Conservation (phyloP, 2,888 invertebrate species). For the Stegana nigrithorax region DNA sequence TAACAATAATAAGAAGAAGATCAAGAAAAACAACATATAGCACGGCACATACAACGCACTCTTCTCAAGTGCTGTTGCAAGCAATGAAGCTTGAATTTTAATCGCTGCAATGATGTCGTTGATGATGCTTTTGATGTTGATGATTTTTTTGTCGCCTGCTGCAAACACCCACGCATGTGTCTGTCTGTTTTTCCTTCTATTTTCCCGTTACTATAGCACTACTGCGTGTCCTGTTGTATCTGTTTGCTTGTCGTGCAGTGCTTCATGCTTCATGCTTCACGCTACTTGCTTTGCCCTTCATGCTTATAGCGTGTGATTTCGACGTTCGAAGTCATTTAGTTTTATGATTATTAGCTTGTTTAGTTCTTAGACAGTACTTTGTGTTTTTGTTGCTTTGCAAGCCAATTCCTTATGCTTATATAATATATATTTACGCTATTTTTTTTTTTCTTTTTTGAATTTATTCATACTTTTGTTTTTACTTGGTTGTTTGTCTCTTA, state of each 20-base stretch:
- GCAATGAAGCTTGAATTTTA: slow-evolving; percentile 51
- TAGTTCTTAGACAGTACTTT: slow-evolving; percentile 47
- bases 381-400: slow-evolving; percentile 33
- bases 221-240: no score
- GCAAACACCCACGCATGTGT: not conserved
- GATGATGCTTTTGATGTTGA: slow-evolving; percentile 23
- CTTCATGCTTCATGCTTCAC: not conserved
- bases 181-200: not conserved
- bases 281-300: not conserved
- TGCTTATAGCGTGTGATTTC: slow-evolving; percentile 27
- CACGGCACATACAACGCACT: no score
- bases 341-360: slow-evolving; percentile 67
- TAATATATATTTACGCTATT: slow-evolving; percentile 59
- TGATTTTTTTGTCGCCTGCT: slow-evolving; percentile 16
- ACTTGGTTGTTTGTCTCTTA: slow-evolving; percentile 42
- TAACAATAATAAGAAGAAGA: no score
- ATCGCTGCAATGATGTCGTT: slow-evolving; percentile 29
- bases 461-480: not conserved
- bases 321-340: slow-evolving; percentile 64
- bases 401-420: slow-evolving; percentile 59
- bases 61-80: slow-evolving; percentile 24
- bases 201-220: no score
- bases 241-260: not conserved
- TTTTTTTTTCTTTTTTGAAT: no score
- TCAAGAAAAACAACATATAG: no score